Conservation (phyloP, 2,797 vertebrate genomes). For the Lutjanus campechanus region DNA sequence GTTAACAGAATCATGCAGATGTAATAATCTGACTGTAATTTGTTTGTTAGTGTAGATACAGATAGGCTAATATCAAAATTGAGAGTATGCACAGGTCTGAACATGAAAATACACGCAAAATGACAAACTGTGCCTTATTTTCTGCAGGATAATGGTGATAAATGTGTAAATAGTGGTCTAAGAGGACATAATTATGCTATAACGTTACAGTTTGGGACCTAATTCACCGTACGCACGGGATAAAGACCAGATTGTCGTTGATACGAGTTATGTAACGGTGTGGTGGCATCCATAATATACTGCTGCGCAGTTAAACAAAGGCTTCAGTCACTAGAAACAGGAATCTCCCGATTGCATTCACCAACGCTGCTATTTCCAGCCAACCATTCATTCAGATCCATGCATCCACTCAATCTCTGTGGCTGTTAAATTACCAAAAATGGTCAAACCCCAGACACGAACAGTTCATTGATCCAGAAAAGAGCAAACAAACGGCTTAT, state of each 20-base stretch:
- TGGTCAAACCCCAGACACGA: constrained; percentile 57
- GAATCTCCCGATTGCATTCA: constrained; percentile 8
- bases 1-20: background rate
- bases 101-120: background rate
- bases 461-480: constrained; percentile 34
- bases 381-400: constrained; percentile 35
- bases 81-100: background rate
- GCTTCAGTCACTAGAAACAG: constrained; percentile 10
- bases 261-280: constrained; percentile 76
- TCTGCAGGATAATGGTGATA: background rate
- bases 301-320: constrained; percentile 63
- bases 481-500: constrained; percentile 25
- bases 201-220: background rate
- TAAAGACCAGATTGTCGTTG: constrained; percentile 56
- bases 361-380: constrained; percentile 8
- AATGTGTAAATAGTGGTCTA: background rate
- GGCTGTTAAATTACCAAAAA: constrained; percentile 68
- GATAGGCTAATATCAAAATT: background rate
- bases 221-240: constrained; percentile 21
- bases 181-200: constrained; percentile 1
- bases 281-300: constrained; percentile 58
- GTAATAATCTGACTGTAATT: background rate
- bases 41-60: background rate
- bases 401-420: constrained; percentile 41
- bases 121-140: background rate